Conservation (phyloP, 1,140 invertebrate species). For the Dendrolimus punctatus region DNA sequence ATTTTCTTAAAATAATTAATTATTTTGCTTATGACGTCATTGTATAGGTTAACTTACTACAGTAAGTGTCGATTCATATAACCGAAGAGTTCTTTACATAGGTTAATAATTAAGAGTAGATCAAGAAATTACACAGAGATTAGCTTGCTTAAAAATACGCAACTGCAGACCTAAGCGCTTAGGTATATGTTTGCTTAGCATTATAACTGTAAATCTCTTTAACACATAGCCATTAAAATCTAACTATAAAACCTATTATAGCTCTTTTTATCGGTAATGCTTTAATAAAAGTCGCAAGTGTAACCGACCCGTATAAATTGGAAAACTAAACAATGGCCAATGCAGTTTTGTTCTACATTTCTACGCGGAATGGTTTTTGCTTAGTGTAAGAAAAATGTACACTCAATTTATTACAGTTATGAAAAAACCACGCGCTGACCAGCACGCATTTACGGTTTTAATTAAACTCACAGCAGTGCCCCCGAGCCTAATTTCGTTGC, state of each 20-base stretch:
- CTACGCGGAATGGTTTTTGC: slow-evolving; percentile 54
- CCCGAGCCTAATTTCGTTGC: slow-evolving; percentile 40
- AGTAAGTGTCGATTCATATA: too few relatives aligned
- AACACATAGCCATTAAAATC: slow-evolving; percentile 61
- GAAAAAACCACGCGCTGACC: slow-evolving; percentile 51
- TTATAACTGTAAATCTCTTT: slow-evolving; percentile 41
- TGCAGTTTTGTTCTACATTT: slow-evolving; percentile 65
- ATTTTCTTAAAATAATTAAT: too few relatives aligned
- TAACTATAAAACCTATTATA: slow-evolving; percentile 65
- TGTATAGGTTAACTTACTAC: too few relatives aligned
- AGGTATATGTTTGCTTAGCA: slow-evolving; percentile 22
- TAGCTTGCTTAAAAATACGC: too few relatives aligned
- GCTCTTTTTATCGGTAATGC: slow-evolving; percentile 68
- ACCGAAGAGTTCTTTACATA: too few relatives aligned
- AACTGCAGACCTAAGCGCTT: too few relatives aligned
- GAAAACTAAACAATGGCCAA: slow-evolving; percentile 64
- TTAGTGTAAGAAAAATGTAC: slow-evolving; percentile 48
- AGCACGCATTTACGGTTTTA: slow-evolving; percentile 59
- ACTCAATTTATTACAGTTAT: slow-evolving; percentile 64
- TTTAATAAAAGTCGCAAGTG: slow-evolving; percentile 67
- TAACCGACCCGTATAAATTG: slow-evolving; percentile 71
- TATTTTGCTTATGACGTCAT: too few relatives aligned
- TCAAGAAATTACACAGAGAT: too few relatives aligned
- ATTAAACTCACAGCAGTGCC: slow-evolving; percentile 45
- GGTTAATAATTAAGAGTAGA: too few relatives aligned